Base-by-base conservation (phyloP, 2,113 vertebrate species). In the Murina feae region DNA sequence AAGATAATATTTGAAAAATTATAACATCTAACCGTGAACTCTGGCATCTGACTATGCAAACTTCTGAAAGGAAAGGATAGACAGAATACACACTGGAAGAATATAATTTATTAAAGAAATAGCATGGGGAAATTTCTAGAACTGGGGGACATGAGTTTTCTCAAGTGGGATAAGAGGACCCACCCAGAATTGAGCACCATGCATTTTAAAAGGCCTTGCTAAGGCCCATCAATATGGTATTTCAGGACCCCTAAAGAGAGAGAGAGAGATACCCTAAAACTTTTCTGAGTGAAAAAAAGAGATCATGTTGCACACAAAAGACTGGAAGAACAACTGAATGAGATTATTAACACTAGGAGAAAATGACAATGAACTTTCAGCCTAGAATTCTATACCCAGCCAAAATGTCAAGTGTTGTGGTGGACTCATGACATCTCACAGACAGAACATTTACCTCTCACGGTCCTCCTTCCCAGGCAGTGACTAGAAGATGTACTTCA, bases 321-420 rank as follows among this genome's bases (percentile, higher is more conserved):
- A 69, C n/a, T 0, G n/a, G 30, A 88, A 39, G 20, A 63, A 83
- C 11, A 71, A 90, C 12, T 30, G 58, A 69, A 66, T 75, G 17
- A 16, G n/a, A 65, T 51, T 25, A 30, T 44, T n/a, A 53, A 65
- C 23, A 28, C 4, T 32, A 42, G 68, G 18, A 78, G 25, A 88
- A 68, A 76, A 60, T 58, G 35, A 78, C 74, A 81, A 60, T 30
- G 60, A 47, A 5, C 58, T 86, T 94, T 60, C 72, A 90, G 85
- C 39, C 44, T 60, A 72, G 35, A 85, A 88, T 96, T 96, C 60
- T 71, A 60, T 68, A 92, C 20, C 72, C 60, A 85, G 82, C 25
- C 37, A 44, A 88, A 85, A 30, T 83, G 86, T 65, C 93, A 80
- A 37, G 11, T 21, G 10, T 16, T 51, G 20, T 9, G 21, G 21